Evolutionary conservation across 2,113 vertebrate species (phyloP).

Genomic region (Silurus meridionalis): DNA sequence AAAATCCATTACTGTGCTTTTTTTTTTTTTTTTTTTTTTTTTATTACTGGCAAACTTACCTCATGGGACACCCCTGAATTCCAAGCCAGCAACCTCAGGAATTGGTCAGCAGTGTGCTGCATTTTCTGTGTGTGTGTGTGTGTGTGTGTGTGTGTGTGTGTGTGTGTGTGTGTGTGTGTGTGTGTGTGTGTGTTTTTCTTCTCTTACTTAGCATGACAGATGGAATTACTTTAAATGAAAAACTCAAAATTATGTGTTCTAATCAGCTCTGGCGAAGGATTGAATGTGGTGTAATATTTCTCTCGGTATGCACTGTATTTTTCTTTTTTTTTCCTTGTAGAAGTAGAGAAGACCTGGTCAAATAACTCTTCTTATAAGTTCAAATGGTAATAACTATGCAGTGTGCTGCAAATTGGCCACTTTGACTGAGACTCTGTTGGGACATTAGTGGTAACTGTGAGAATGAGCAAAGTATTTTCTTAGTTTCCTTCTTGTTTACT

Average conservation of each 20-base stretch:
- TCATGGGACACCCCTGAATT: conserved; percentile 42
- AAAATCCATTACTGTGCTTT: conserved; percentile 24
- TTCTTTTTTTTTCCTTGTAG: conserved; percentile 40
- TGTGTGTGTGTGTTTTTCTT: background rate
- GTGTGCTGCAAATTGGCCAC: conserved; percentile 47
- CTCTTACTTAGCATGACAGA: conserved; percentile 34
- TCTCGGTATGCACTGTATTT: conserved; percentile 16
- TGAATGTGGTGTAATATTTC: conserved; percentile 22
- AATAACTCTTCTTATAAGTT: conserved; percentile 37
- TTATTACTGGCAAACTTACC: conserved; percentile 38
- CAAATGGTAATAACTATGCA: conserved; percentile 35
- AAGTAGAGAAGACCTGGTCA: conserved; percentile 14
- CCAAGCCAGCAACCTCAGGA: conserved; percentile 25
- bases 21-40: background rate
- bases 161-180: background rate
- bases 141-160: background rate
- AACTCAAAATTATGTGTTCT: conserved; percentile 33
- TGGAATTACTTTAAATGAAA: conserved; percentile 39
- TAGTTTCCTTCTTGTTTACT: conserved; percentile 65
- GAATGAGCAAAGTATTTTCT: conserved; percentile 62
- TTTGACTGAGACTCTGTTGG: conserved; percentile 56
- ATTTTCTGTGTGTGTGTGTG: background rate
- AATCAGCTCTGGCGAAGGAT: conserved; percentile 32
- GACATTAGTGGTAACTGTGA: conserved; percentile 59
- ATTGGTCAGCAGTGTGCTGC: conserved; percentile 23